These are phyloP conservation scores for Spinibarbus caldwelli DNA, from an alignment of 2,797 vertebrate genomes.

Conservation along the genomic window DNA sequence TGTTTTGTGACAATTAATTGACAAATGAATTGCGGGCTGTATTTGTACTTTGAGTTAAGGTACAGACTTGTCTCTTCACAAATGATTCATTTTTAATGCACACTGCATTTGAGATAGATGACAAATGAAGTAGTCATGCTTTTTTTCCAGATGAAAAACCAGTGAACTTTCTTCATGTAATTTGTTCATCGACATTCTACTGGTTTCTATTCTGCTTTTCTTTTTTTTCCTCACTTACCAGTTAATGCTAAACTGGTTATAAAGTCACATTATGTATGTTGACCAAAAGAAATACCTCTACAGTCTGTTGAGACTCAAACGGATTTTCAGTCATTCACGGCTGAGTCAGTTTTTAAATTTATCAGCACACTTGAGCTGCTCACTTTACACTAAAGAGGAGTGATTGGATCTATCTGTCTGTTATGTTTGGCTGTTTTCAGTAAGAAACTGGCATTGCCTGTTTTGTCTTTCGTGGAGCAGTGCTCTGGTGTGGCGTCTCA, in stretches of 20 bases:
- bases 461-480: conserved; percentile 39
- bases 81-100: background rate
- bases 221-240: conserved; percentile 57
- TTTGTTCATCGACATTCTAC: background rate
- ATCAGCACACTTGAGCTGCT: conserved; percentile 35
- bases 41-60: conserved; percentile 7
- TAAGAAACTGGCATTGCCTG: conserved; percentile 22
- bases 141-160: background rate
- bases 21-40: background rate
- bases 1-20: background rate
- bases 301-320: conserved; percentile 66
- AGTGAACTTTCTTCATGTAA: conserved; percentile 1
- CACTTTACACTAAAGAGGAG: conserved; percentile 45
- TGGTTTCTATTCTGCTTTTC: conserved; percentile 68
- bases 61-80: conserved; percentile 4
- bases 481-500: conserved; percentile 28
- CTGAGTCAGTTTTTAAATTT: conserved; percentile 11
- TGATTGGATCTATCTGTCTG: conserved; percentile 38
- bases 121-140: conserved; percentile 32
- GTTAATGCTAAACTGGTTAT: conserved; percentile 33
- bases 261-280: conserved; percentile 3
- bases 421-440: conserved; percentile 23
- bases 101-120: conserved; percentile 16
- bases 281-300: conserved; percentile 73
- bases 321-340: conserved; percentile 39